A percentile compares a stretch with the other conserved stretches of the same genome.
These are phyloP conservation scores for Trichopoda pennipes DNA, from an alignment of 2,888 invertebrate genomes.

Conservation along the genomic window DNA sequence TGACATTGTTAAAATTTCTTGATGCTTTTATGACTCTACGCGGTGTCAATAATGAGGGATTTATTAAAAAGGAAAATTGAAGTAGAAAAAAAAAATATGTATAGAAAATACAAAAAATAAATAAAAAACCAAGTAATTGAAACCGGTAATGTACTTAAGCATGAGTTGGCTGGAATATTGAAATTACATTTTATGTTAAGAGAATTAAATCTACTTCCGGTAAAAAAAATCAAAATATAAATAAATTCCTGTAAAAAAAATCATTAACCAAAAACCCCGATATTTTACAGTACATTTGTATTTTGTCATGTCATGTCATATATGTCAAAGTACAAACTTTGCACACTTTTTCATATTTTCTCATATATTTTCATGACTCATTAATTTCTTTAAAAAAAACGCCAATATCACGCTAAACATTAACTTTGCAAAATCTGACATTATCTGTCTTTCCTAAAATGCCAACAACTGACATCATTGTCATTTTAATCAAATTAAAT, in stretches of 20 bases:
- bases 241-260: background rate
- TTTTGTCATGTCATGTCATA: conserved; percentile 11
- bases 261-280: too few relatives aligned
- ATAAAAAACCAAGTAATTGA: conserved; percentile 23
- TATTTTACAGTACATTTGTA: background rate
- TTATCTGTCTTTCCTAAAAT: background rate
- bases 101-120: background rate
- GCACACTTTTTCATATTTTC: background rate
- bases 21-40: conserved; percentile 45
- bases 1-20: conserved; percentile 60
- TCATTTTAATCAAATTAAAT: background rate
- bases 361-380: background rate
- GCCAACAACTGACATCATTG: background rate
- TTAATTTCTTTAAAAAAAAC: background rate
- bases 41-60: conserved; percentile 60
- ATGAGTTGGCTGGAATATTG: conserved; percentile 9
- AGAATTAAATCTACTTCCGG: conserved; percentile 39
- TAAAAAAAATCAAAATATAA: conserved; percentile 8
- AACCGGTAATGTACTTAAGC: conserved; percentile 13
- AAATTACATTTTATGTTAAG: conserved; percentile 2
- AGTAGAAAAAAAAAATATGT: conserved; percentile 1
- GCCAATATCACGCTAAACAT: conserved; percentile 1
- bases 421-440: background rate
- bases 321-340: background rate
- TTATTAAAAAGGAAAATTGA: conserved; percentile 30